Evolutionary conservation across 1,140 invertebrate species (phyloP), one percentile per base, ranked within the genome.

Genomic region (Nylanderia fulva): DNA sequence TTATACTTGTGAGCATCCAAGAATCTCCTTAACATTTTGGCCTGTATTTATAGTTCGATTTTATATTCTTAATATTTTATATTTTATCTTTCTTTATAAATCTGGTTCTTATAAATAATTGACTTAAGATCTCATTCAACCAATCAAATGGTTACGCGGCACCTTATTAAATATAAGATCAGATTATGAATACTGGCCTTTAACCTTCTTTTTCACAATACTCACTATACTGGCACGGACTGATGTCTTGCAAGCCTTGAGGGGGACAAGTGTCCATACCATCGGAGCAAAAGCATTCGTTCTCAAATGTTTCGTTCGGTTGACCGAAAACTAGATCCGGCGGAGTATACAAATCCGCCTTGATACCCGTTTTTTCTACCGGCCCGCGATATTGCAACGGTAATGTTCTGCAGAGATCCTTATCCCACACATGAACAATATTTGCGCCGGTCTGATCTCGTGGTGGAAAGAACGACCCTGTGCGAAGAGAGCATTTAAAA

Each of bases 151-250:
- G n/a, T n/a, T n/a, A n/a, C n/a, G n/a, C n/a, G n/a, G n/a, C n/a
- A n/a, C n/a, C n/a, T n/a, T n/a, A n/a, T n/a, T n/a, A n/a, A n/a
- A n/a, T n/a, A n/a, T n/a, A n/a, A n/a, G n/a, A n/a, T n/a, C n/a
- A n/a, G n/a, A n/a, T n/a, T n/a, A n/a, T n/a, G n/a, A n/a, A n/a
- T n/a, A n/a, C n/a, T n/a, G n/a, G n/a, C n/a, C n/a, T n/a, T n/a
- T n/a, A n/a, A n/a, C n/a, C n/a, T n/a, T n/a, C n/a, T n/a, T 42
- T n/a, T 6, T 60, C 6, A 11, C 60, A 48, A 64, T 56, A 94
- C 95, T 95, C 93, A 98, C 97, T 97, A 91, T 97, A 98, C 94
- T 98, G 98, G 90, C 98, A 98, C 0, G 97, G 97, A 90, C 97
- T 97, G 63, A 98, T 98, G 90, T 98, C 97, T 92, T 98, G 98